Conservation (phyloP, 2,797 vertebrate genomes). For the Oreochromis grahami region DNA sequence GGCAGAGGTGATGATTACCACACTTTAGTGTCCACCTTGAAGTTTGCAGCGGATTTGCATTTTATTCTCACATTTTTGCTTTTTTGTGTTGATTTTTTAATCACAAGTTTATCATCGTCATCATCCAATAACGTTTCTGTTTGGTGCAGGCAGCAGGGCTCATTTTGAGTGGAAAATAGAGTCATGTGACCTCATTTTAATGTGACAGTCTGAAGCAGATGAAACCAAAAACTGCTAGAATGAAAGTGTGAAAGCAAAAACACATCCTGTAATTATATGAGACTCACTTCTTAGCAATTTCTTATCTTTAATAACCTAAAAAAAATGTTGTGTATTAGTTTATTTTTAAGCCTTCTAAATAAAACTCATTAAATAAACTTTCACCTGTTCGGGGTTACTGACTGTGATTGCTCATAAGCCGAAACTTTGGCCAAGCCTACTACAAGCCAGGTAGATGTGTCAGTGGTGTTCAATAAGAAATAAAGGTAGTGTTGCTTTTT, state of each 20-base stretch:
- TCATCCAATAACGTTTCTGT: background rate
- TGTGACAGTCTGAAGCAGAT: background rate
- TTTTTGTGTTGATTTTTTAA: rapidly evolving
- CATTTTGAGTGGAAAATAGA: background rate
- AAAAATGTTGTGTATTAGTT: too few species aligned
- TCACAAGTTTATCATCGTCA: background rate
- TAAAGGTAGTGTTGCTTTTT: rapidly evolving
- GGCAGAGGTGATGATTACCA: rapidly evolving
- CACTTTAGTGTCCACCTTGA: background rate
- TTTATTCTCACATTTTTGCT: background rate
- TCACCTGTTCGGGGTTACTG: too few species aligned
- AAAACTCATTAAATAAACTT: too few species aligned
- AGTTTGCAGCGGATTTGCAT: background rate
- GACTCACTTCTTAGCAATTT: too few species aligned
- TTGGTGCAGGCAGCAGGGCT: background rate
- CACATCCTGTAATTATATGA: too few species aligned
- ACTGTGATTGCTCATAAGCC: background rate
- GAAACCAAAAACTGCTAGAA: background rate
- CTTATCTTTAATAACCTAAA: too few species aligned
- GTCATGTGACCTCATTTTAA: background rate
- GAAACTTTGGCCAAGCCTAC: rapidly evolving
- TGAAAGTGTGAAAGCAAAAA: too few species aligned
- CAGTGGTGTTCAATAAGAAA: rapidly evolving
- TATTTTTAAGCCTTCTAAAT: too few species aligned
- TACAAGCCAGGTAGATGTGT: rapidly evolving